Percentiles rank a stretch among this genome's conserved stretches.
Conservation (phyloP, 2,113 vertebrate species). For the Junco hyemalis region DNA sequence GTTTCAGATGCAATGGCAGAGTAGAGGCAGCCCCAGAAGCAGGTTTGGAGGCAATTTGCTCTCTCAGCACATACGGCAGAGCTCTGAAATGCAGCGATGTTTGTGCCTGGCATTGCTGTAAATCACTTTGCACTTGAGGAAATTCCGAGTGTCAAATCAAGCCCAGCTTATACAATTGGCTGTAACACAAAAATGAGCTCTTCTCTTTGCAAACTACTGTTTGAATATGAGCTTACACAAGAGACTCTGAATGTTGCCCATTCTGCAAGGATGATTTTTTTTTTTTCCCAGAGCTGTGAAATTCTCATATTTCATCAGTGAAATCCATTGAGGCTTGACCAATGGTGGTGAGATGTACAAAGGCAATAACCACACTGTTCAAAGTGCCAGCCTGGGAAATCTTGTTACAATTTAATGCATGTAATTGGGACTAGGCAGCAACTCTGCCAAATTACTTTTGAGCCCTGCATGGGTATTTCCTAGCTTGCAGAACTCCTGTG, state of each 20-base stretch:
- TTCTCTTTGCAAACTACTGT: not conserved
- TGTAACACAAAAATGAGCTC: not conserved
- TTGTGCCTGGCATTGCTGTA: fast-evolving
- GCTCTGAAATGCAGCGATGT: not conserved
- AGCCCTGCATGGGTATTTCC: not conserved
- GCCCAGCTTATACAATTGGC: not conserved
- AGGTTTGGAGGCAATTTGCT: not conserved
- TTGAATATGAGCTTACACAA: not conserved
- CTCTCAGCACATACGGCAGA: not conserved
- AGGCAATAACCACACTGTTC: not conserved
- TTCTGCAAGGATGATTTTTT: not conserved
- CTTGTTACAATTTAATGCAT: not conserved
- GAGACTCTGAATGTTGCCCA: not conserved
- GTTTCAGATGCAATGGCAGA: not conserved
- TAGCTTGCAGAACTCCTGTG: not conserved
- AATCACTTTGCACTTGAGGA: not conserved
- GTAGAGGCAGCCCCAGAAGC: not conserved
- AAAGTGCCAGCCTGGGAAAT: not conserved
- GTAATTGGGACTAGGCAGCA: not conserved
- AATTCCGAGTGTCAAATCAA: not conserved
- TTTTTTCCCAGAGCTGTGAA: not conserved
- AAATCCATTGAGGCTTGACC: constrained; percentile 25
- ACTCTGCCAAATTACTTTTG: not conserved
- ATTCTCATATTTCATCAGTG: not conserved
- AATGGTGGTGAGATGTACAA: not conserved